phyloP scores from a whole-genome alignment of 2,113 vertebrate species.

The Motacilla tschutschensis region DNA sequence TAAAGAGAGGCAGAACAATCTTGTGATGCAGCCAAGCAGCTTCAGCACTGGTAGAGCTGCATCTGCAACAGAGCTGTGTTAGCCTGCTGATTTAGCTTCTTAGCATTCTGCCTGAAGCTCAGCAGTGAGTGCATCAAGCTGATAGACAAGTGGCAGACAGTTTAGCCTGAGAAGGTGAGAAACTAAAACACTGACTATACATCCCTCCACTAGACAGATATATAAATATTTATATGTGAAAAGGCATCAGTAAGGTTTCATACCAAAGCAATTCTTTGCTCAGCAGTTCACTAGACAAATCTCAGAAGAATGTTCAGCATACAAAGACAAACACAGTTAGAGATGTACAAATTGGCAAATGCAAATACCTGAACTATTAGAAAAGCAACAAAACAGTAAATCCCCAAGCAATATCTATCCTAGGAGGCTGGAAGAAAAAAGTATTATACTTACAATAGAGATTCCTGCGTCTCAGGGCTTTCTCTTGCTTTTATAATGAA shows the following conservation, averaged over 20 bases:
- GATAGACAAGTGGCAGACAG: neutral
- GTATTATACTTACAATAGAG: constrained; percentile 42
- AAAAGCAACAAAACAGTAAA: neutral
- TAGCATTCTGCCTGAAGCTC: neutral
- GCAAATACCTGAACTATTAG: neutral
- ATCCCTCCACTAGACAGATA: neutral
- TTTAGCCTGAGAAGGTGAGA: neutral
- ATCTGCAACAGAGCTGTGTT: neutral
- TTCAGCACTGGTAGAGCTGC: neutral
- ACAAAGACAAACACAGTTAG: neutral
- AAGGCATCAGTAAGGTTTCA: neutral
- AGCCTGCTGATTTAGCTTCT: neutral
- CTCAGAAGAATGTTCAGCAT: neutral
- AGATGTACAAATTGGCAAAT: neutral
- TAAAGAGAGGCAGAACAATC: neutral
- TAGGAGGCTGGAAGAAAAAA: constrained; percentile 5
- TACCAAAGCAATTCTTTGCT: neutral
- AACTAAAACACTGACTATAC: neutral
- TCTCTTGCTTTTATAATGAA: constrained; percentile 54
- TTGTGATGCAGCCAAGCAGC: neutral
- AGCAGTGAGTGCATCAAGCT: neutral
- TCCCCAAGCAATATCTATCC: neutral
- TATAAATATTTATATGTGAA: neutral
- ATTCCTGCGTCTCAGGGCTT: constrained; percentile 13
- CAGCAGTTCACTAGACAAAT: neutral